phyloP scores from a whole-genome alignment of 2,113 vertebrate species.

The Mugil cephalus region DNA sequence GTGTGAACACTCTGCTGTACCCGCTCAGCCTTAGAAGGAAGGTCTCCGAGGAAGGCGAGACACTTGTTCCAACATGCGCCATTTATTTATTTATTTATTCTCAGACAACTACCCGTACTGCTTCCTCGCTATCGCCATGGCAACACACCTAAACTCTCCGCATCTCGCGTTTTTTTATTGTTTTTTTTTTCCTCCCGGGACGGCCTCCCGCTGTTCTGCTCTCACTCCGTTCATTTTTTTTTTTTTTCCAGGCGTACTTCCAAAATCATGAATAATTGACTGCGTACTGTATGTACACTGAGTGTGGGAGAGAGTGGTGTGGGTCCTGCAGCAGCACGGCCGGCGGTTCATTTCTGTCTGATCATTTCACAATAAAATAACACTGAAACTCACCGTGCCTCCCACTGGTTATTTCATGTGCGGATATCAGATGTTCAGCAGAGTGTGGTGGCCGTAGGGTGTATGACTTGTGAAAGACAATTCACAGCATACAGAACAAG shows the following conservation, averaged over 20 bases:
- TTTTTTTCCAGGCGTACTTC: constrained; percentile 20
- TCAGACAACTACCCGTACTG: constrained; percentile 21
- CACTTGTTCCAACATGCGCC: constrained; percentile 27
- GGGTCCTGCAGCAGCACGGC: constrained; percentile 29
- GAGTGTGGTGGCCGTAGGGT: background rate
- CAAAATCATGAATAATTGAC: constrained; percentile 52
- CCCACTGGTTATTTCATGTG: constrained; percentile 1
- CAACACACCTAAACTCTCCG: constrained; percentile 52
- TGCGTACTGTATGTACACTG: constrained; percentile 42
- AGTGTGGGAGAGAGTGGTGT: constrained; percentile 27
- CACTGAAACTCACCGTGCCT: constrained; percentile 44
- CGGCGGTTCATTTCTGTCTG: constrained; percentile 58
- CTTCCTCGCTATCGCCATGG: constrained; percentile 44
- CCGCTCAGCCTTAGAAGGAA: constrained; percentile 50
- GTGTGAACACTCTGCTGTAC: constrained; percentile 36
- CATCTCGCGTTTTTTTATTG: background rate
- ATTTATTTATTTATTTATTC: constrained; percentile 77
- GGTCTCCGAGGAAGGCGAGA: constrained; percentile 2
- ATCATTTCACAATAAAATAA: constrained; percentile 77
- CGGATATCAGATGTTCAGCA: background rate
- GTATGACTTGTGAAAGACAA: background rate
- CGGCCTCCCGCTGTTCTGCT: constrained; percentile 16
- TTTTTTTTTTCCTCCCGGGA: constrained; percentile 32
- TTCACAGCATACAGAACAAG: background rate
- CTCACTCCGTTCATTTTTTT: constrained; percentile 14